Percentiles rank a stretch among this genome's conserved stretches.
Conservation (phyloP, 2,113 vertebrate genomes). For the Paradoxurus hermaphroditus region DNA sequence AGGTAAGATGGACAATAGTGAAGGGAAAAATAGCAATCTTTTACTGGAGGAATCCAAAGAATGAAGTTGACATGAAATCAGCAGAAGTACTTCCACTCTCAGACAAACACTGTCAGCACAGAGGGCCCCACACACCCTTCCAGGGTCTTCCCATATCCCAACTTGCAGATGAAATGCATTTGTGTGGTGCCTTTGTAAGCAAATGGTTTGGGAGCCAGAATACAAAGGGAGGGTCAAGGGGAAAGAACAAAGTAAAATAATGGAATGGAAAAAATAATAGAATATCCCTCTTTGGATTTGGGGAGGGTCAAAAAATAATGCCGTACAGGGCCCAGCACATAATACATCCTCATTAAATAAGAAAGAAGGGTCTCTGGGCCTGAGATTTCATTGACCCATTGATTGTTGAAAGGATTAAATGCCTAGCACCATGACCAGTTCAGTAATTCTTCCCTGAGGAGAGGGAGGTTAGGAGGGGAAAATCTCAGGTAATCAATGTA, state of each 20-base stretch:
- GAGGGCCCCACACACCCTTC: too few species aligned
- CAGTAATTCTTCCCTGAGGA: neutral
- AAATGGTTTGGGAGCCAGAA: neutral
- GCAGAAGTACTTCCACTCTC: neutral
- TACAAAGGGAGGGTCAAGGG: too few species aligned
- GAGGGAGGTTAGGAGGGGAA: too few species aligned
- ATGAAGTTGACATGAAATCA: neutral
- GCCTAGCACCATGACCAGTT: neutral
- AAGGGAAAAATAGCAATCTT: neutral
- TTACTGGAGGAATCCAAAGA: neutral
- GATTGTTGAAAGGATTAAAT: neutral
- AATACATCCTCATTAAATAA: neutral
- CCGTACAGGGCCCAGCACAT: fast-evolving
- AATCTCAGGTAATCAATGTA: neutral
- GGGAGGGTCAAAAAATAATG: neutral
- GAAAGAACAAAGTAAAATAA: neutral
- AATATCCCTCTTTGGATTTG: neutral
- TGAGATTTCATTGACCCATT: neutral
- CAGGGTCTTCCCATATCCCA: neutral
- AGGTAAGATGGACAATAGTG: neutral
- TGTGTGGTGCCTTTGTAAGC: fast-evolving
- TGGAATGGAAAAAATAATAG: neutral
- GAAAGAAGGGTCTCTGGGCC: neutral
- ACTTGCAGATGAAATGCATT: neutral
- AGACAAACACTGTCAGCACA: neutral